Evolutionary conservation across 2,113 vertebrate species (phyloP), one percentile per base, ranked within the genome.

Genomic region (Cairina moschata): DNA sequence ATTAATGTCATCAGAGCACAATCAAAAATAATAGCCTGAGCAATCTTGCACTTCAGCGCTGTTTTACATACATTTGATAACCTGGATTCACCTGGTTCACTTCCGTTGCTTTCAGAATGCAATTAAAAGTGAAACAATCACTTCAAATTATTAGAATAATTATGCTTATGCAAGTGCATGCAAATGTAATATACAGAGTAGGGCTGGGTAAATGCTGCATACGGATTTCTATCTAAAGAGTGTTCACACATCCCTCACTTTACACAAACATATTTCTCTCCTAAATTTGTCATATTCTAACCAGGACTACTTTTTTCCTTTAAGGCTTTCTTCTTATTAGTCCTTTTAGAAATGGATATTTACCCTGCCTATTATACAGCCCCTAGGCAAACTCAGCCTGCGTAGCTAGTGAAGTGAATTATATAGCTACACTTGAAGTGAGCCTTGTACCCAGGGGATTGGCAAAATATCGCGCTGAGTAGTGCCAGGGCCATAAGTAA

Each of bases 91-190:
- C 50, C 85, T 9, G 7, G 5, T 28, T 86, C 85, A 36, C 86
- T 65, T 60, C 31, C 3, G 46, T 5, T 28, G 6, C 3, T 0
- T 40, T 60, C 83, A 21, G 34, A 60, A 34, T 6, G 29, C 88
- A 86, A 79, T 69, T 62, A 66, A 46, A 17, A 54, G 71, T 0
- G 2, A 29, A 65, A 32, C 0, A 0, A 4, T 63, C 18, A 8
- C 58, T 82, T 50, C 54, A 34, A 42, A 86, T 75, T 50, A n/a
- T 65, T 59, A 25, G 36, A 80, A 83, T 71, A 40, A 71, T 14
- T 18, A 23, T 3, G 11, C 40, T 67, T 22, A 17, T 71, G 81
- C 69, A 50, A 11, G 31, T 66, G 31, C 32, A 76, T 59, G 52
- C 38, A 40, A 42, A 46, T 12, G 34, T 3, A 14, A 7, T 17